phyloP scores from a whole-genome alignment of 2,113 vertebrate genomes.

The Danionella cerebrum region DNA sequence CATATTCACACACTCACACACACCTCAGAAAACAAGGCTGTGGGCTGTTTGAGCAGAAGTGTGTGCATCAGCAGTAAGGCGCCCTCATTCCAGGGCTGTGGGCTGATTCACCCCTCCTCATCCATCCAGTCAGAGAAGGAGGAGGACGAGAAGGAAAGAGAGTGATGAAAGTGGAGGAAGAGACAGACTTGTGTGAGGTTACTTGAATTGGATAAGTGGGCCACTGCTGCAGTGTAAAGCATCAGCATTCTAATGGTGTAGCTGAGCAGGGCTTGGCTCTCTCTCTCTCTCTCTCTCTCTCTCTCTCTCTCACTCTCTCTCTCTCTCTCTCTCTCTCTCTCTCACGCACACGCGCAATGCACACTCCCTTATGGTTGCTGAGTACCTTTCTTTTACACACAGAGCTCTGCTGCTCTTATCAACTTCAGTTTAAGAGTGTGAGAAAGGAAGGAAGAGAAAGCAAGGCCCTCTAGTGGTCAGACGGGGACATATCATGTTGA shows the following conservation, averaged over 20 bases:
- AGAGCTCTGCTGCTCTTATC: background rate
- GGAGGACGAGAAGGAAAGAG: constrained; percentile 1
- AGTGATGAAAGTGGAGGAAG: constrained; percentile 23
- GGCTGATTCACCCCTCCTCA: constrained; percentile 8
- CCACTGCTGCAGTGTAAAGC: constrained; percentile 70
- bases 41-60: constrained; percentile 31
- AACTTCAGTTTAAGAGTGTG: background rate
- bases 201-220: constrained; percentile 69
- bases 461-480: constrained; percentile 26
- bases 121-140: constrained; percentile 7
- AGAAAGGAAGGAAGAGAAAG: background rate
- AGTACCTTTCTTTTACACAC: constrained; percentile 27
- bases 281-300: no score
- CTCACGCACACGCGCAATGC: constrained; percentile 2
- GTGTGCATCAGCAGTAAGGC: constrained; percentile 37
- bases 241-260: constrained; percentile 69
- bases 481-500: no score
- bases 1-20: constrained; percentile 10
- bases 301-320: no score
- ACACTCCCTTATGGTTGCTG: background rate
- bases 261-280: constrained; percentile 46
- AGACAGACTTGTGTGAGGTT: constrained; percentile 47
- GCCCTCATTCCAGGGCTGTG: constrained; percentile 32
- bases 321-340: no score
- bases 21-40: constrained; percentile 15